Percentiles rank a stretch among this genome's conserved stretches.
These are phyloP conservation scores for Cavia porcellus DNA, from an alignment of 2,113 vertebrate genomes.

Conservation along the genomic window DNA sequence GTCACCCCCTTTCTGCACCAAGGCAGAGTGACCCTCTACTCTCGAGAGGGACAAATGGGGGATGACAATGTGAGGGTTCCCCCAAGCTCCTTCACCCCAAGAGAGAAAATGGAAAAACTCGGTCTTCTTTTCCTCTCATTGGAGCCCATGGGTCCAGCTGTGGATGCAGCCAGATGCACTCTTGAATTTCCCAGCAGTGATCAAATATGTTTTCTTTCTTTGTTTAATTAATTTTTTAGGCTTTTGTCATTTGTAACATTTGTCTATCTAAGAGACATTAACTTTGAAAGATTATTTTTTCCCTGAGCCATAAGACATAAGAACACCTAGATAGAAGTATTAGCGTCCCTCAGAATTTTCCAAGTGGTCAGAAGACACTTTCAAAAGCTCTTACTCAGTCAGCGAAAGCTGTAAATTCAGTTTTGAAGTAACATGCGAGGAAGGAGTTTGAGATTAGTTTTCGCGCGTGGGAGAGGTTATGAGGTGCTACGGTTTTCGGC, in stretches of 20 bases:
- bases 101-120: not conserved
- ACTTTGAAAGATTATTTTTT: not conserved
- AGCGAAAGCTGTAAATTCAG: slow-evolving; percentile 16
- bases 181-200: not conserved
- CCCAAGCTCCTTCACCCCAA: not conserved
- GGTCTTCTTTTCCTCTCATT: not conserved
- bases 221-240: not conserved
- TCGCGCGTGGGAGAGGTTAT: not conserved
- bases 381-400: not conserved
- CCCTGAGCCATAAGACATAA: not conserved
- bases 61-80: not conserved
- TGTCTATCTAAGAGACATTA: not conserved
- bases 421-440: slow-evolving; percentile 31
- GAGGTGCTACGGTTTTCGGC: not conserved
- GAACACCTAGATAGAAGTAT: not conserved
- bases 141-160: not conserved
- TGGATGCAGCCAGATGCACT: not conserved
- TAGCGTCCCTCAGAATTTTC: slow-evolving; percentile 20
- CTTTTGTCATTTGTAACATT: not conserved
- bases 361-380: not conserved
- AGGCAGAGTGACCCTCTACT: accelerated
- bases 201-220: slow-evolving; percentile 5
- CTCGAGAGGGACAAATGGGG: not conserved
- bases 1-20: not conserved
- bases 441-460: not conserved